Evolutionary conservation across 2,113 vertebrate species (phyloP).

Genomic region (Saguinus imperator): DNA sequence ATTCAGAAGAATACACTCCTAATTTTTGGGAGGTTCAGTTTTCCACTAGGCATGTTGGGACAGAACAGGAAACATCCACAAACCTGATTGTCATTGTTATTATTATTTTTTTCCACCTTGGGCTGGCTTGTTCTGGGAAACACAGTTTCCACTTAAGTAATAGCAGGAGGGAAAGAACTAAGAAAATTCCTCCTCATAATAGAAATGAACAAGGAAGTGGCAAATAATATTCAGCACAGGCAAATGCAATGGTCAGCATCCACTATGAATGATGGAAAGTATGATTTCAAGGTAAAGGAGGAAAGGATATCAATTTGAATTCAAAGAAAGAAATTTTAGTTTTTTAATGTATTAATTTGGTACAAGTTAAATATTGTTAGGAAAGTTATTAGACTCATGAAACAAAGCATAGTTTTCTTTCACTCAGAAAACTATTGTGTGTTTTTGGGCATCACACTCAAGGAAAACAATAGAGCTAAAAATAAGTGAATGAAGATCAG

Average conservation of each 20-base stretch:
- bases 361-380: not conserved
- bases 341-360: not conserved
- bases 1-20: not conserved
- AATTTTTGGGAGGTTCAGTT: not conserved
- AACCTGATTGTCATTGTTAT: not conserved
- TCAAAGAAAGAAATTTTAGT: not conserved
- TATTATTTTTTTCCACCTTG: not conserved
- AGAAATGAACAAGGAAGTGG: not conserved
- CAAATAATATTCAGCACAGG: not conserved
- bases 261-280: not conserved
- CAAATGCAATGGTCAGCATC: not conserved
- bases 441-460: not conserved
- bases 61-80: not conserved
- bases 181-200: not conserved
- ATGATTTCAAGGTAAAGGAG: not conserved
- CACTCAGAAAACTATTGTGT: not conserved
- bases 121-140: not conserved
- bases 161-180: not conserved
- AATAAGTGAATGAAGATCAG: not conserved
- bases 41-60: not conserved
- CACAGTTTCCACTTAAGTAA: not conserved
- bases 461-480: conserved; percentile 14
- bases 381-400: not conserved
- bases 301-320: not conserved
- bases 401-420: not conserved